phyloP scores from a whole-genome alignment of 2,888 invertebrate genomes.

The Caprella mutica region DNA sequence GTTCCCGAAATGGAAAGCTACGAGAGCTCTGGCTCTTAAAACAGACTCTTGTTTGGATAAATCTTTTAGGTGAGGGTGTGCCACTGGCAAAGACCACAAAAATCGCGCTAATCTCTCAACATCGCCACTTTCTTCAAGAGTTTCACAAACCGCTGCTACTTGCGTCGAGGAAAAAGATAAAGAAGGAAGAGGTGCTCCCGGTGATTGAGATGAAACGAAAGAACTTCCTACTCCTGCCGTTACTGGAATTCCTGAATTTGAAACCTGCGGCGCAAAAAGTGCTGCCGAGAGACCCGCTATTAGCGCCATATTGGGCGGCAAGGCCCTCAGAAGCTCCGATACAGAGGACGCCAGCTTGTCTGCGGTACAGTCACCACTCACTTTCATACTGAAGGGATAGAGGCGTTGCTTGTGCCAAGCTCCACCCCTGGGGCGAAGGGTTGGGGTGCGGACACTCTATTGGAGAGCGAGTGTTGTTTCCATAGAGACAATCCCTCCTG shows the following conservation, averaged over 20 bases:
- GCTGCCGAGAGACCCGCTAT: constrained; percentile 28
- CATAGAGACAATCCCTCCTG: constrained; percentile 33
- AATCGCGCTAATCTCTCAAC: constrained; percentile 77
- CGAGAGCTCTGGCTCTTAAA: constrained; percentile 69
- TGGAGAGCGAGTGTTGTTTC: constrained; percentile 17
- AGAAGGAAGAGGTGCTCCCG: constrained; percentile 50
- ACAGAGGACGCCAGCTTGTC: constrained; percentile 33
- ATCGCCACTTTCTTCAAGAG: constrained; percentile 88
- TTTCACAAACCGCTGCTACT: constrained; percentile 85
- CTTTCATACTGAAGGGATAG: background rate
- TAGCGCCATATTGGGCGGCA: constrained; percentile 34
- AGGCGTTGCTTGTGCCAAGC: constrained; percentile 15
- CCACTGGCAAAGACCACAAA: constrained; percentile 83
- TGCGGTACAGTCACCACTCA: constrained; percentile 24
- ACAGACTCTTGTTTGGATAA: constrained; percentile 75
- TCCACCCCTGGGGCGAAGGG: constrained; percentile 15
- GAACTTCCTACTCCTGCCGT: constrained; percentile 8
- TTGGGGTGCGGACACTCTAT: constrained; percentile 9
- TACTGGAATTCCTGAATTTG: constrained; percentile 19
- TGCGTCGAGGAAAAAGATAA: constrained; percentile 70
- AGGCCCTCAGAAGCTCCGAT: constrained; percentile 32
- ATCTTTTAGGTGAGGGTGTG: constrained; percentile 61
- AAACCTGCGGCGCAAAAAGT: constrained; percentile 23
- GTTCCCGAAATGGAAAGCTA: constrained; percentile 80
- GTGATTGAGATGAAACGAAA: constrained; percentile 9